A percentile compares a stretch with the other conserved stretches of the same genome.
phyloP scores from a whole-genome alignment of 2,113 vertebrate genomes.

The Austrofundulus limnaeus region DNA sequence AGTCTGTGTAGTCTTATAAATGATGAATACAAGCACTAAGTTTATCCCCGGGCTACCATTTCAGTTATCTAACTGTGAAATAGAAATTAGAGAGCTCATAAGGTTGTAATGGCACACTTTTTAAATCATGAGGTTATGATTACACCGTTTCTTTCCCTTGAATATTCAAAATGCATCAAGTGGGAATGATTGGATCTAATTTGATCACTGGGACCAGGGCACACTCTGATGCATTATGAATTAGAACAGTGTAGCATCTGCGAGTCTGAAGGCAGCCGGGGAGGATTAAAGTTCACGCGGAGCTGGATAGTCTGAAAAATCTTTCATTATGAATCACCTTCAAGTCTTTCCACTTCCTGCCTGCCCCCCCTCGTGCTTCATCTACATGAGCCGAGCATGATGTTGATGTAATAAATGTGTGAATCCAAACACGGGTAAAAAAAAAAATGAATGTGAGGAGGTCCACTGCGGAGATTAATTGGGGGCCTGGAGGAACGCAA shows the following conservation, averaged over 20 bases:
- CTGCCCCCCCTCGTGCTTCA: slow-evolving; percentile 15
- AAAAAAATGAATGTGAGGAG: slow-evolving; percentile 35
- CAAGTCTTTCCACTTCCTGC: slow-evolving; percentile 25
- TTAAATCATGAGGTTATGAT: slow-evolving; percentile 74
- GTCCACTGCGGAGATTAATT: slow-evolving; percentile 60
- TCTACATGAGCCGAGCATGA: slow-evolving; percentile 22
- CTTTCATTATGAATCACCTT: slow-evolving; percentile 52
- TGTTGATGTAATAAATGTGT: slow-evolving; percentile 41
- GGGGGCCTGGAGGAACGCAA: slow-evolving; percentile 27
- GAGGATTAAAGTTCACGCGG: slow-evolving; percentile 41
- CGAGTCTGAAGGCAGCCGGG: slow-evolving; percentile 11
- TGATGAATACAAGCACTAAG: slow-evolving; percentile 45
- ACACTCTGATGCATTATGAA: slow-evolving; percentile 55
- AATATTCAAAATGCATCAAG: slow-evolving; percentile 69
- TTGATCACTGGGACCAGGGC: slow-evolving; percentile 45
- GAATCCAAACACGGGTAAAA: slow-evolving; percentile 22
- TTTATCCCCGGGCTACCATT: slow-evolving; percentile 51
- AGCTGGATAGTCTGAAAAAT: slow-evolving; percentile 34
- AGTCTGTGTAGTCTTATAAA: slow-evolving; percentile 53
- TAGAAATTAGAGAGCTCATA: slow-evolving; percentile 65
- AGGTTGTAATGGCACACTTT: slow-evolving; percentile 62
- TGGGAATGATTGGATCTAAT: slow-evolving; percentile 54
- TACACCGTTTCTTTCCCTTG: slow-evolving; percentile 58
- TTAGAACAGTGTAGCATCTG: slow-evolving; percentile 30
- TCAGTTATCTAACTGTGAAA: slow-evolving; percentile 54